These are phyloP conservation scores for Labrus mixtus DNA, from an alignment of 2,113 vertebrate species.

Conservation along the genomic window DNA sequence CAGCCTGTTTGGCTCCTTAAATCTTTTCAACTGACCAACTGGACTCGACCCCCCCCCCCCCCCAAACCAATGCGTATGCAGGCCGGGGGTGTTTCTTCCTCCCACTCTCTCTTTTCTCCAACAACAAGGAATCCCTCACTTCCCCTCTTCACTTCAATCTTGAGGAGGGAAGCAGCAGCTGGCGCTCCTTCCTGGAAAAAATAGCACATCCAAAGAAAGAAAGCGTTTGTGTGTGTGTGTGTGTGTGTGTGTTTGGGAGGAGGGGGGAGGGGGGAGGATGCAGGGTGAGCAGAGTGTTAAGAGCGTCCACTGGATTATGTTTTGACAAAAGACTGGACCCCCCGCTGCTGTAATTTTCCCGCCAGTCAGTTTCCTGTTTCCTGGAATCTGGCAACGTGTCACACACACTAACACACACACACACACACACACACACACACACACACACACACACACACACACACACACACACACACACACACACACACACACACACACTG, in stretches of 20 bases:
- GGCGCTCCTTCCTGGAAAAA: conserved; percentile 45
- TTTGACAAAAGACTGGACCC: conserved; percentile 68
- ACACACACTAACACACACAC: conserved; percentile 35
- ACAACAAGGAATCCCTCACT: conserved; percentile 38
- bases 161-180: conserved; percentile 43
- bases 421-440: conserved; percentile 39
- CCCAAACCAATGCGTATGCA: conserved; percentile 1
- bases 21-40: conserved; percentile 40
- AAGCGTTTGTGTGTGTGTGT: not conserved
- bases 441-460: conserved; percentile 36
- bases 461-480: conserved; percentile 30
- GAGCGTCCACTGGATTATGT: conserved; percentile 64
- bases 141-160: conserved; percentile 22
- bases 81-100: conserved; percentile 20
- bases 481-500: conserved; percentile 27
- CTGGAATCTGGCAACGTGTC: conserved; percentile 67
- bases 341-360: conserved; percentile 68
- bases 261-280: not conserved
- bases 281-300: conserved; percentile 14
- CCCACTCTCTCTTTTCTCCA: conserved; percentile 18
- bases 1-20: conserved; percentile 21
- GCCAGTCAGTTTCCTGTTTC: conserved; percentile 77
- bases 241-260: not conserved
- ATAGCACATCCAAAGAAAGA: conserved; percentile 21
- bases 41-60: conserved; percentile 30